phyloP scores from a whole-genome alignment of 2,113 vertebrate genomes.

The Synchiropus splendidus region DNA sequence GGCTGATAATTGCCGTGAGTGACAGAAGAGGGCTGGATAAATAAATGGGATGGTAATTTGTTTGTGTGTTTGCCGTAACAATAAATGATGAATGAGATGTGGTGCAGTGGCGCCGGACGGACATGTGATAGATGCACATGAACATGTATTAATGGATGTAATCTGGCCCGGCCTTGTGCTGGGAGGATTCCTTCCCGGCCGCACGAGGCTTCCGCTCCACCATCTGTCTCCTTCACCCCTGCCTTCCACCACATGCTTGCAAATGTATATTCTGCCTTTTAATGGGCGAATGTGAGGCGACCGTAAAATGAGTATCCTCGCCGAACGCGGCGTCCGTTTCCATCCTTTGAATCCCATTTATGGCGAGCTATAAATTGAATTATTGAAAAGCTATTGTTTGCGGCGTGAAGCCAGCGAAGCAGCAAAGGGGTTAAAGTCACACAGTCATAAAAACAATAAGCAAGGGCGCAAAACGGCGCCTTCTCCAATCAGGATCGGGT shows the following conservation, averaged over 20 bases:
- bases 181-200: slow-evolving; percentile 44
- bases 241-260: slow-evolving; percentile 44
- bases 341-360: slow-evolving; percentile 61
- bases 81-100: slow-evolving; percentile 36
- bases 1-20: slow-evolving; percentile 68
- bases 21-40: slow-evolving; percentile 52
- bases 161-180: slow-evolving; percentile 39
- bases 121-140: slow-evolving; percentile 28
- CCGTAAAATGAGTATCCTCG: slow-evolving; percentile 53
- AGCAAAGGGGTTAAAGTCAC: slow-evolving; percentile 64
- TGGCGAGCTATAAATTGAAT: slow-evolving; percentile 60
- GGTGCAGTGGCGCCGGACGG: slow-evolving; percentile 15
- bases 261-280: slow-evolving; percentile 53
- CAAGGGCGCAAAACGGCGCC: slow-evolving; percentile 55
- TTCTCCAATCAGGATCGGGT: slow-evolving; percentile 54
- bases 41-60: slow-evolving; percentile 54
- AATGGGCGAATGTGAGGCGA: slow-evolving; percentile 57
- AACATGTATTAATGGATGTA: slow-evolving; percentile 43
- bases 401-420: slow-evolving; percentile 58
- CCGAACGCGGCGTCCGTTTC: slow-evolving; percentile 42
- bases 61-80: slow-evolving; percentile 36
- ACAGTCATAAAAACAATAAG: slow-evolving; percentile 64
- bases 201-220: slow-evolving; percentile 57
- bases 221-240: slow-evolving; percentile 66
- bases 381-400: slow-evolving; percentile 67